These are phyloP conservation scores for Pao palembangensis DNA, from an alignment of 2,113 vertebrate genomes.

Conservation along the genomic window DNA sequence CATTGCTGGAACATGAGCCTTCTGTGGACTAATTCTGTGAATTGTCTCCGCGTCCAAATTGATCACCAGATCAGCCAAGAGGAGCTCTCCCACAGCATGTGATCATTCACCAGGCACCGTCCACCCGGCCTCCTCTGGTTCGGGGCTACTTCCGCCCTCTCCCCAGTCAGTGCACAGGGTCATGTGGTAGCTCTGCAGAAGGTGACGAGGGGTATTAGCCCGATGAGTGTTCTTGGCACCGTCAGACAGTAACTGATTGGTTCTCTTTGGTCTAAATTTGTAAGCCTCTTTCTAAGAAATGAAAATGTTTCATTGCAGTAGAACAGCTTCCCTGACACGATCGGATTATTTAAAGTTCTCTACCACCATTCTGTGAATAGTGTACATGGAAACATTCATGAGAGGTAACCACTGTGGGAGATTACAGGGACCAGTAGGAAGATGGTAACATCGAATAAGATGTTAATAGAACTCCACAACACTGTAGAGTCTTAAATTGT, in stretches of 20 bases:
- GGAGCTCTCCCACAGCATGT: conserved; percentile 67
- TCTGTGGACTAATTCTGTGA: conserved; percentile 30
- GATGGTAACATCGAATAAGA: too few relatives aligned
- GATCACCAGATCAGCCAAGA: conserved; percentile 69
- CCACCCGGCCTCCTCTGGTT: conserved; percentile 52
- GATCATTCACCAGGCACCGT: conserved; percentile 66
- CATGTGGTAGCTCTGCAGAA: conserved; percentile 62
- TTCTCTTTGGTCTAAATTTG: conserved; percentile 8
- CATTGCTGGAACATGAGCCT: conserved; percentile 16
- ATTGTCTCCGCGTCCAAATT: conserved; percentile 52
- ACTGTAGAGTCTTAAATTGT: too few relatives aligned
- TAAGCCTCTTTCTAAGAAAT: too few relatives aligned
- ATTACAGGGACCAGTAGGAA: too few relatives aligned
- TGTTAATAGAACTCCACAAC: too few relatives aligned
- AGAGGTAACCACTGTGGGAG: too few relatives aligned
- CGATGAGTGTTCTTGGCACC: conserved; percentile 52
- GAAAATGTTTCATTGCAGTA: too few relatives aligned
- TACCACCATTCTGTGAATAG: too few relatives aligned
- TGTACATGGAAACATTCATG: too few relatives aligned
- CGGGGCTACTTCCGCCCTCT: conserved; percentile 56
- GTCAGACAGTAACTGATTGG: conserved; percentile 56
- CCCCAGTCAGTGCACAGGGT: conserved; percentile 45
- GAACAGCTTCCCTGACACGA: too few relatives aligned
- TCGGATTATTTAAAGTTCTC: too few relatives aligned
- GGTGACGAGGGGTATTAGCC: conserved; percentile 42